A percentile compares a stretch with the other conserved stretches of the same genome.
phyloP scores from a whole-genome alignment of 2,888 invertebrate species.

The Hirtodrosophila duncani region DNA sequence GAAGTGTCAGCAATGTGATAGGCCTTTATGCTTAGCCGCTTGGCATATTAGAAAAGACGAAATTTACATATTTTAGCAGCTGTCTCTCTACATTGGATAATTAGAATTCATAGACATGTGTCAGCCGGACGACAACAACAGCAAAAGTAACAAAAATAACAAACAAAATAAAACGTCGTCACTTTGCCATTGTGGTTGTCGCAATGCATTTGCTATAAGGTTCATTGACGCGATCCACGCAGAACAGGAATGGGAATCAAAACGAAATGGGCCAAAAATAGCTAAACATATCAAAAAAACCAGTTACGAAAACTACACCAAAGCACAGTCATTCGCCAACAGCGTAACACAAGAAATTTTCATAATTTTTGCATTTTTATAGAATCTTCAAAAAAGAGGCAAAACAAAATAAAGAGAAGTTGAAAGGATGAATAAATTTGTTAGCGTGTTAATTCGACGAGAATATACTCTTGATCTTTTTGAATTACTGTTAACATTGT shows the following conservation, averaged over 20 bases:
- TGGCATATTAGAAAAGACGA: conserved; percentile 56
- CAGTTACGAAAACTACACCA: conserved; percentile 47
- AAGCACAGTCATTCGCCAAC: conserved; percentile 12
- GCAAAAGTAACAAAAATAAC: background rate
- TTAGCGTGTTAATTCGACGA: too few species aligned
- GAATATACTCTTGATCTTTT: too few species aligned
- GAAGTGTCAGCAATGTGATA: conserved; percentile 72
- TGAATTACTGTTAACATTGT: too few species aligned
- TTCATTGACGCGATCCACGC: conserved; percentile 59
- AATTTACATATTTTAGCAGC: conserved; percentile 60
- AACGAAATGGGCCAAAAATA: conserved; percentile 72
- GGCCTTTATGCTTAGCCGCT: conserved; percentile 64
- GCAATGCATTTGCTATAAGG: conserved; percentile 30
- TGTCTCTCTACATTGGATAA: conserved; percentile 38
- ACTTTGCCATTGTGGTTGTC: conserved; percentile 30
- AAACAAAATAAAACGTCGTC: conserved; percentile 14
- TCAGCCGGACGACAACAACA: conserved; percentile 26
- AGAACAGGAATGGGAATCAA: conserved; percentile 73
- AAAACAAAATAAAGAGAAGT: conserved; percentile 3
- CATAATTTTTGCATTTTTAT: conserved; percentile 71
- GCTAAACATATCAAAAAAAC: conserved; percentile 62
- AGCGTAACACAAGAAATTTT: conserved; percentile 51
- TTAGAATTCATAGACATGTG: conserved; percentile 70
- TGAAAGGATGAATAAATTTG: too few species aligned
- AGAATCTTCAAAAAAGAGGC: conserved; percentile 41